These are phyloP conservation scores for Chaitophorus viminalis DNA, from an alignment of 2,888 invertebrate genomes.

Conservation along the genomic window DNA sequence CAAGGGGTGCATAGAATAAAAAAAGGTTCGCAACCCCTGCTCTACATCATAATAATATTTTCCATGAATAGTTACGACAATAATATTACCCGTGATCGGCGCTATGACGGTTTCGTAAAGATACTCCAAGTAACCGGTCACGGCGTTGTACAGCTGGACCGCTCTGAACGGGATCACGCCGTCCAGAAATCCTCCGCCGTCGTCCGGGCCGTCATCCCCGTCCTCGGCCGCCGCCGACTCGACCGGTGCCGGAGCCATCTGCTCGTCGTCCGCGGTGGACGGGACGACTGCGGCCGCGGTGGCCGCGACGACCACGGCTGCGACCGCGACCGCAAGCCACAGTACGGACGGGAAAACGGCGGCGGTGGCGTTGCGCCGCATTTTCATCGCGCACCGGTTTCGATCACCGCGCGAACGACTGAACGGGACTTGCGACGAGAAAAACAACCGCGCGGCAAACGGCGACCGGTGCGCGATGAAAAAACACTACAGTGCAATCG, in stretches of 20 bases:
- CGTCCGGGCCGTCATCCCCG: neutral
- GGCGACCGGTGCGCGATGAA: no score
- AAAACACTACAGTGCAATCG: no score
- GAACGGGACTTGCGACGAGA: no score
- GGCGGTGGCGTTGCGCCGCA: neutral
- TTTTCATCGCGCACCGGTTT: neutral
- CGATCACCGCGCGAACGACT: no score
- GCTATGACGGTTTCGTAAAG: constrained; percentile 44
- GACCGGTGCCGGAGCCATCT: neutral
- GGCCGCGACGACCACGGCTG: neutral
- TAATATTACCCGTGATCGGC: constrained; percentile 45
- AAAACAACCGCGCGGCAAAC: no score
- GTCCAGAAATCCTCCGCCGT: neutral
- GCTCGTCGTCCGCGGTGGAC: neutral
- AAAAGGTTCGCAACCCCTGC: no score
- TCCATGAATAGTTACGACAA: no score
- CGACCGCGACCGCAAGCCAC: constrained; percentile 10
- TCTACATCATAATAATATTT: no score
- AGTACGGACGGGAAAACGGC: neutral
- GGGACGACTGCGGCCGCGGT: neutral
- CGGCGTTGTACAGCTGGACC: constrained; percentile 41
- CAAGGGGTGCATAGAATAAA: no score
- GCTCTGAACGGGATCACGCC: constrained; percentile 38
- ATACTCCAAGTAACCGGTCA: constrained; percentile 51
- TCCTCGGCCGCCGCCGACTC: neutral